Conservation (phyloP, 2,113 vertebrate species). For the Rhinolophus ferrumequinum region DNA sequence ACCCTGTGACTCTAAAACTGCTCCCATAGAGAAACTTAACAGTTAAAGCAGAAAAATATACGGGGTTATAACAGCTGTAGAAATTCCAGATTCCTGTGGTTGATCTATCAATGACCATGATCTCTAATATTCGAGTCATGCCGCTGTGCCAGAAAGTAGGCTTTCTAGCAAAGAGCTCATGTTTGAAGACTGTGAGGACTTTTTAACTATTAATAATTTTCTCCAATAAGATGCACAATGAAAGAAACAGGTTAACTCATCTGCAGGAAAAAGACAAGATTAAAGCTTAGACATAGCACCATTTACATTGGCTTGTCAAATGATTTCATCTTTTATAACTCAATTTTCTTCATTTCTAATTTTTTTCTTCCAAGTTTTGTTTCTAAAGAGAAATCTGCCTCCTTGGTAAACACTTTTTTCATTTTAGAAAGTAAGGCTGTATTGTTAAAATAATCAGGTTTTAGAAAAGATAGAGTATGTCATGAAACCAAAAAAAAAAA, state of each 20-base stretch:
- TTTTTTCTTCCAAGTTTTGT: slow-evolving; percentile 36
- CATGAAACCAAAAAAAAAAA: neutral
- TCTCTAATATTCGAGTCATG: neutral
- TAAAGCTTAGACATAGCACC: neutral
- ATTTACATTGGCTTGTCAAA: slow-evolving; percentile 2
- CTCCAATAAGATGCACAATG: neutral
- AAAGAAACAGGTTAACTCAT: slow-evolving; percentile 33
- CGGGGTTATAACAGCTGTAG: neutral
- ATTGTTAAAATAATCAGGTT: slow-evolving; percentile 54
- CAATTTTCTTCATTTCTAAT: slow-evolving; percentile 36
- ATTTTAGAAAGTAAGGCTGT: slow-evolving; percentile 29
- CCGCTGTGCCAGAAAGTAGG: neutral
- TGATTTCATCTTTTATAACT: slow-evolving; percentile 29
- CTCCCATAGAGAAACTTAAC: neutral
- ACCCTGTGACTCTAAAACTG: neutral
- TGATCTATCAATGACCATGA: neutral
- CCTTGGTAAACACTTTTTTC: slow-evolving; percentile 19
- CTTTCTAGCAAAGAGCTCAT: neutral
- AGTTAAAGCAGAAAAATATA: slow-evolving; percentile 31
- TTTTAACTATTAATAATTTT: slow-evolving; percentile 4
- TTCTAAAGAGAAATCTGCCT: slow-evolving; percentile 8
- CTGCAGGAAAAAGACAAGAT: neutral
- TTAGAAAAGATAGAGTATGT: slow-evolving; percentile 10
- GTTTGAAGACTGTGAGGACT: neutral
- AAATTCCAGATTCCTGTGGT: neutral